Percentiles rank a stretch among this genome's conserved stretches.
These are phyloP conservation scores for Neoniphon sammara DNA, from an alignment of 2,797 vertebrate genomes.

Conservation along the genomic window DNA sequence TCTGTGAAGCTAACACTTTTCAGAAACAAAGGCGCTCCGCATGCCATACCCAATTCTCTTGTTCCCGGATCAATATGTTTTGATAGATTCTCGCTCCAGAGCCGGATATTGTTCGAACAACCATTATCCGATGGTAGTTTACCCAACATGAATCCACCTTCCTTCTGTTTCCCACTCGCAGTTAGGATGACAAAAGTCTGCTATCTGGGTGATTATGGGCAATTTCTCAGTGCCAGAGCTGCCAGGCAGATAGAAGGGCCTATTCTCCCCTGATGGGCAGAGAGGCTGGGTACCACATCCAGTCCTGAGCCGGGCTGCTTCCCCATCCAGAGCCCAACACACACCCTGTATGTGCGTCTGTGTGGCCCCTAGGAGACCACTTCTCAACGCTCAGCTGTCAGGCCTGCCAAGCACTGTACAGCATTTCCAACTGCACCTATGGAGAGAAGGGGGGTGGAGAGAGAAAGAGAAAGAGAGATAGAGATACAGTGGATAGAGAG, in stretches of 20 bases:
- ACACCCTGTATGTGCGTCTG: constrained; percentile 54
- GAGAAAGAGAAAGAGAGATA: neutral
- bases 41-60: constrained; percentile 84
- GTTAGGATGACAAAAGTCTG: constrained; percentile 84
- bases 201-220: constrained; percentile 86
- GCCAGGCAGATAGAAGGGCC: constrained; percentile 79
- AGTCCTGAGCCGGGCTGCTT: constrained; percentile 66
- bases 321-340: constrained; percentile 67
- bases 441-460: constrained; percentile 38
- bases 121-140: constrained; percentile 87
- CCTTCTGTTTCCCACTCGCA: constrained; percentile 79
- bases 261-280: constrained; percentile 81
- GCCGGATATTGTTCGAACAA: constrained; percentile 86
- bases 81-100: constrained; percentile 85
- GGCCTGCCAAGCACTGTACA: constrained; percentile 67
- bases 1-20: constrained; percentile 84
- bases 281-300: constrained; percentile 75
- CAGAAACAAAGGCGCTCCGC: constrained; percentile 83
- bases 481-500: constrained; percentile 10
- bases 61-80: constrained; percentile 87
- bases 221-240: constrained; percentile 85
- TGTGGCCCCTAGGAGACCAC: constrained; percentile 77
- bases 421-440: constrained; percentile 64
- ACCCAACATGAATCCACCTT: constrained; percentile 86
- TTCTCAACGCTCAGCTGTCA: constrained; percentile 78